phyloP scores from a whole-genome alignment of 2,888 invertebrate species.

The Hydropsyche betteni region DNA sequence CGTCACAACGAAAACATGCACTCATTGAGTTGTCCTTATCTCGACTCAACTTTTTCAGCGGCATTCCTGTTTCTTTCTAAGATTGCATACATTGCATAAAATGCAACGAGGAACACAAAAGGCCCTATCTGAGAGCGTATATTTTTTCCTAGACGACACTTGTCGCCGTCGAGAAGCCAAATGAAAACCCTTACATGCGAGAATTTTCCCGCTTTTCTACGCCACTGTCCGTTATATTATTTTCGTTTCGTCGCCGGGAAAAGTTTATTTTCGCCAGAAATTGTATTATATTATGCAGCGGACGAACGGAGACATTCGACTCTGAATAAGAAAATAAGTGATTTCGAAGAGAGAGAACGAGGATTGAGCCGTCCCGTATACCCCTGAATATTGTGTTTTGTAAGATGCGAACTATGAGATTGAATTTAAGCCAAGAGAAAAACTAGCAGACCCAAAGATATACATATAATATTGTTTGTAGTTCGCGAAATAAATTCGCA shows the following conservation, averaged over 20 bases:
- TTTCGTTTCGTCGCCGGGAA: constrained; percentile 23
- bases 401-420: constrained; percentile 13
- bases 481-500: no score
- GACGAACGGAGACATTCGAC: constrained; percentile 32
- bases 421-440: constrained; percentile 11
- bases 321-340: constrained; percentile 31
- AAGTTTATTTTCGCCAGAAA: constrained; percentile 29
- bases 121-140: constrained; percentile 30
- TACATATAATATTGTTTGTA: no score
- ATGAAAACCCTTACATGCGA: constrained; percentile 23
- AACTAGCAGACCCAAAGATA: no score
- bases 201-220: no score
- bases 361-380: constrained; percentile 20
- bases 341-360: constrained; percentile 29
- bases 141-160: constrained; percentile 33
- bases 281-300: constrained; percentile 33
- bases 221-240: neutral
- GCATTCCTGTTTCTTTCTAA: neutral
- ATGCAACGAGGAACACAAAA: constrained; percentile 31
- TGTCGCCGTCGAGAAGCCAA: constrained; percentile 30
- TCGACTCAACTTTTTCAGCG: neutral
- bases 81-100: constrained; percentile 18
- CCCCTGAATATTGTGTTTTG: constrained; percentile 18
- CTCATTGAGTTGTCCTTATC: no score
- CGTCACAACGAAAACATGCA: no score